Percentiles rank a stretch among this genome's conserved stretches.
These are phyloP conservation scores for Amblyraja radiata DNA, from an alignment of 2,797 vertebrate genomes.

Conservation along the genomic window DNA sequence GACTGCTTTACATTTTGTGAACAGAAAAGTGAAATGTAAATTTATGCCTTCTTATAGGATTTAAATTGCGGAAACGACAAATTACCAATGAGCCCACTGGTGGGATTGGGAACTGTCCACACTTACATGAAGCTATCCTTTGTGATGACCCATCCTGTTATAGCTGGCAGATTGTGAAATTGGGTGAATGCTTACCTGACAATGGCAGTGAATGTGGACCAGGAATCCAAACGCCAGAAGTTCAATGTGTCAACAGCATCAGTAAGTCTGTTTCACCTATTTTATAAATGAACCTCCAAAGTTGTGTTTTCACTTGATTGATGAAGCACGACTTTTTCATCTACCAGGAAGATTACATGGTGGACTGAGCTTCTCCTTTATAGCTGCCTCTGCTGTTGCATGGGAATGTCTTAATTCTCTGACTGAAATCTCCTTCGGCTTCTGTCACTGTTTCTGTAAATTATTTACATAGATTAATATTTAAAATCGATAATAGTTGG, in stretches of 20 bases:
- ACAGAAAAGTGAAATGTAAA: neutral
- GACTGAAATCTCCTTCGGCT: neutral
- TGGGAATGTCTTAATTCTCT: neutral
- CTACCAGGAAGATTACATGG: neutral
- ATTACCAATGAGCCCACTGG: conserved; percentile 79
- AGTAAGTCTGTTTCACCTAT: conserved; percentile 60
- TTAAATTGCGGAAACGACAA: conserved; percentile 78
- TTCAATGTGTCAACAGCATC: conserved; percentile 74
- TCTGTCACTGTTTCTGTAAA: neutral
- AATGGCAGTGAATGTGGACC: conserved; percentile 72
- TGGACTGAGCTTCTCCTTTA: neutral
- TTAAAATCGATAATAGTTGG: neutral
- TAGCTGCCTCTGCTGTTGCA: neutral
- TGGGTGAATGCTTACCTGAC: conserved; percentile 74
- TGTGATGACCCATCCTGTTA: conserved; percentile 90
- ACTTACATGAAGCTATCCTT: conserved; percentile 84
- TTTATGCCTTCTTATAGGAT: conserved; percentile 60
- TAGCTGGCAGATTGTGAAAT: conserved; percentile 67
- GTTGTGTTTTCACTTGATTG: neutral
- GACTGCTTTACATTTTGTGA: neutral
- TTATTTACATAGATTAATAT: neutral
- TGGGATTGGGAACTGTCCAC: conserved; percentile 76
- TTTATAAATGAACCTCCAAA: neutral
- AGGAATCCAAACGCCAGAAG: conserved; percentile 67
- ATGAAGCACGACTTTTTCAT: neutral